These are phyloP conservation scores for Drosophila nr. medialis DNA, from an alignment of 2,888 invertebrate species.

Conservation along the genomic window DNA sequence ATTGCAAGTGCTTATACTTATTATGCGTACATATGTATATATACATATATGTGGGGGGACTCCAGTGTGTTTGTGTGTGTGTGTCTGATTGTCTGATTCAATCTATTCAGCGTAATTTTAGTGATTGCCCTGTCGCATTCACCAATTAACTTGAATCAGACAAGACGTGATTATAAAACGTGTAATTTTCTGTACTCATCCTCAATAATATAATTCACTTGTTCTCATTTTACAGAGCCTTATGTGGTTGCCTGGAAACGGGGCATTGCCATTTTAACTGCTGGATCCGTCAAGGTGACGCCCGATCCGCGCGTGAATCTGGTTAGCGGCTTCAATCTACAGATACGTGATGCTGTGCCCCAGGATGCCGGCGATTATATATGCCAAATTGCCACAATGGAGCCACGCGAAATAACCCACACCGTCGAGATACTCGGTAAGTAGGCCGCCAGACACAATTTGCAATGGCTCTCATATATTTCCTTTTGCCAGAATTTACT, in stretches of 20 bases:
- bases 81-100: conserved; percentile 44
- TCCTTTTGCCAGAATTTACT: not conserved
- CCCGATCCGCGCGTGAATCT: conserved; percentile 88
- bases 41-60: not conserved
- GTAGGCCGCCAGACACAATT: conserved; percentile 68
- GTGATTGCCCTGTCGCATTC: conserved; percentile 55
- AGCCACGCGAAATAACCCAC: conserved; percentile 88
- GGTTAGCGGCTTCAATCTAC: conserved; percentile 88
- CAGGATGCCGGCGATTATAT: conserved; percentile 89
- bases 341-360: conserved; percentile 88
- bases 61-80: conserved; percentile 10
- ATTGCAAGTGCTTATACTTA: conserved; percentile 39
- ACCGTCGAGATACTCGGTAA: conserved; percentile 89
- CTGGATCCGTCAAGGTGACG: conserved; percentile 88
- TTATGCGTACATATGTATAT: not conserved
- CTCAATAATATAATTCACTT: conserved; percentile 5
- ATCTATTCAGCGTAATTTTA: conserved; percentile 69
- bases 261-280: conserved; percentile 88
- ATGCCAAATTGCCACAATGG: conserved; percentile 88
- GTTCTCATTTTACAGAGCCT: conserved; percentile 85
- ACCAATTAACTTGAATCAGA: conserved; percentile 49
- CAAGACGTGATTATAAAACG: conserved; percentile 39
- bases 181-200: conserved; percentile 10
- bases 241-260: conserved; percentile 89
- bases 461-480: conserved; percentile 14